phyloP scores from a whole-genome alignment of 1,140 invertebrate species.

The Lethrus apterus region DNA sequence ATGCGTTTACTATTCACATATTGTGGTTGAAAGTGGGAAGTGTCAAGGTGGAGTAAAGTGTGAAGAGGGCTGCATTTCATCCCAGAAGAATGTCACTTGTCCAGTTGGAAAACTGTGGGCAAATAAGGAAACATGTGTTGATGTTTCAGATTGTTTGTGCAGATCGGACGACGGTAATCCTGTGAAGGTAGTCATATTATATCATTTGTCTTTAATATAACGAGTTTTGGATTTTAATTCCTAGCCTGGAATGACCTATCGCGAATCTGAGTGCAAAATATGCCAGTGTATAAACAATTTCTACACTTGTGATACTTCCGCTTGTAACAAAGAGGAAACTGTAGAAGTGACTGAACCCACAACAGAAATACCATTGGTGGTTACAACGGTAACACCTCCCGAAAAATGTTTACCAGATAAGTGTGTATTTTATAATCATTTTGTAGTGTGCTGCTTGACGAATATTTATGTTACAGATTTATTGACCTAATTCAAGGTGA shows the following conservation, averaged over 20 bases:
- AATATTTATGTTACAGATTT: conserved; percentile 38
- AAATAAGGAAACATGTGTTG: conserved; percentile 61
- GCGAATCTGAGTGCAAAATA: conserved; percentile 53
- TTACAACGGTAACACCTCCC: conserved; percentile 46
- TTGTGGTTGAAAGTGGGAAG: conserved; percentile 38
- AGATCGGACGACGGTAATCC: conserved; percentile 50
- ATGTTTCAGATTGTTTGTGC: conserved; percentile 62
- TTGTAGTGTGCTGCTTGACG: conserved; percentile 1
- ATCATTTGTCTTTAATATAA: conserved; percentile 3
- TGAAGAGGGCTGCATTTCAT: conserved; percentile 41
- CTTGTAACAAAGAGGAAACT: not conserved
- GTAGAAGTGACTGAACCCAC: too few relatives aligned
- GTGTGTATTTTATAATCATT: conserved; percentile 30
- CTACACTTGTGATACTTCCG: conserved; percentile 51
- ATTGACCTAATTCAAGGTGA: conserved; percentile 49
- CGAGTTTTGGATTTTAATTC: conserved; percentile 23
- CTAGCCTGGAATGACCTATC: conserved; percentile 51
- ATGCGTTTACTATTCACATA: conserved; percentile 46
- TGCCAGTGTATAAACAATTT: conserved; percentile 72
- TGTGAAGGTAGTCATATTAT: conserved; percentile 47
- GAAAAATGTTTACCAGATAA: conserved; percentile 42
- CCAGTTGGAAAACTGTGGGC: conserved; percentile 50
- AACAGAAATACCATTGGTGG: too few relatives aligned
- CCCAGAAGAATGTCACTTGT: conserved; percentile 29
- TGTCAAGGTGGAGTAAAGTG: conserved; percentile 45